phyloP scores from a whole-genome alignment of 2,113 vertebrate genomes.

The Tenrec ecaudatus region DNA sequence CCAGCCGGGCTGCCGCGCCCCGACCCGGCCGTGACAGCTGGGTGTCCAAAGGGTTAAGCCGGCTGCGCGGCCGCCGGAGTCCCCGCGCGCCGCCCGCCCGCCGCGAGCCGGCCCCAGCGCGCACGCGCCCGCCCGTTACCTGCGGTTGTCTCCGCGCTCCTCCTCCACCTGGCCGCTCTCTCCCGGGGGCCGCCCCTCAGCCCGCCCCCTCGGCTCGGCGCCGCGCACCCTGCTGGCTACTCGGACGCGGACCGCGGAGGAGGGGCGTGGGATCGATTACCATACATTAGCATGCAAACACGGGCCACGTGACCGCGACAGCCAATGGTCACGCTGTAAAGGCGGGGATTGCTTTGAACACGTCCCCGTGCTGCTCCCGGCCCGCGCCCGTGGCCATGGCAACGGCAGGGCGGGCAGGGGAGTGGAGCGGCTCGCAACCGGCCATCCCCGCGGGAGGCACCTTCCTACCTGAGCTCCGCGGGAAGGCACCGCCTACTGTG shows the following conservation, averaged over 20 bases:
- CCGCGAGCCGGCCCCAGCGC: constrained; percentile 59
- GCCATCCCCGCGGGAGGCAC: background rate
- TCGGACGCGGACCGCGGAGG: constrained; percentile 57
- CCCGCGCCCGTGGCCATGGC: constrained; percentile 79
- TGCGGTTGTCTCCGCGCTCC: constrained; percentile 76
- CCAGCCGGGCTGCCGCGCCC: background rate
- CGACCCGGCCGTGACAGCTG: constrained; percentile 74
- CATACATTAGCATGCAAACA: constrained; percentile 84
- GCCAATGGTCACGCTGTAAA: constrained; percentile 76
- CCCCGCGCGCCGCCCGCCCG: constrained; percentile 31
- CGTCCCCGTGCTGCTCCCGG: constrained; percentile 62
- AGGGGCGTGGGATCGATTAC: constrained; percentile 76
- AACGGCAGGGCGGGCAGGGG: constrained; percentile 62
- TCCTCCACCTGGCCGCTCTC: constrained; percentile 83
- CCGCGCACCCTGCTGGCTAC: constrained; percentile 75
- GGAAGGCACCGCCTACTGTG: background rate
- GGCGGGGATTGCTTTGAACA: constrained; percentile 60
- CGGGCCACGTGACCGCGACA: constrained; percentile 75
- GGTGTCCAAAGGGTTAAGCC: constrained; percentile 79
- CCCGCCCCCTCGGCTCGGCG: constrained; percentile 81
- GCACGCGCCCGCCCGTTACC: constrained; percentile 77
- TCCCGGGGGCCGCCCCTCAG: constrained; percentile 82
- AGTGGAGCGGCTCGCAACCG: background rate
- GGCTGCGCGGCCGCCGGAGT: constrained; percentile 32
- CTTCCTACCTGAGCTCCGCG: constrained; percentile 45